Evolutionary conservation across 2,113 vertebrate species (phyloP), one percentile per base, ranked within the genome.

Genomic region (Apistogramma diplotaenia): DNA sequence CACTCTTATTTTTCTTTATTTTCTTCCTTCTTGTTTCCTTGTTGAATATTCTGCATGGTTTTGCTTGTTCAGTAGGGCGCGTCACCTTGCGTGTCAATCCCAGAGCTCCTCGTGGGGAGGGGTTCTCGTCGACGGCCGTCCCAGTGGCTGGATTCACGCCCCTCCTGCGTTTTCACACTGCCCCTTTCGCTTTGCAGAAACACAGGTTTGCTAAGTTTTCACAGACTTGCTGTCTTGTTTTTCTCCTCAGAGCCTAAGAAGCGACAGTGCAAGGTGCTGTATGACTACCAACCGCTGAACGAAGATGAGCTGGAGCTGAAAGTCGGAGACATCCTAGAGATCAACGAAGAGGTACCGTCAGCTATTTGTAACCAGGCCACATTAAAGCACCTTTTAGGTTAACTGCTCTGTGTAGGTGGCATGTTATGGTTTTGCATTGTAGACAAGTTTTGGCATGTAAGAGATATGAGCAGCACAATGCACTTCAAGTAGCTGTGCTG

Each of bases 261-360:
- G 83, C 93, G 96, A 1, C 97, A 96, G 81, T 99, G 97, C 92
- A 98, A 95, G 90, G 97, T 88, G 53, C 83, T 97, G 65, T 99
- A 96, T 18, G 96, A 98, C 0, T 99, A 99, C 67, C 16, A 94
- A 80, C 98, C 98, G 0, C 96, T 96, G 93, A 99, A 99, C 1
- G 97, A 99, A 65, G 98, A 99, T 46, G 98, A 99, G 86, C 92
- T 99, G 90, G 96, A 97, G 16, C 95, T 99, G 65, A 98, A 96
- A 84, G 25, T 93, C 2, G 98, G 98, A 73, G 97, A 99, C 35
- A 71, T 97, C 71, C 89, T 99, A 4, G 97, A 99, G 51, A 92
- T 99, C 85, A 94, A 0, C 2, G 97, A 99, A 33, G 98, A 99
- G 97, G 98, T 99, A 95, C 61, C 82, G 40, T 60, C 11, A 51